Base-by-base conservation (phyloP, 2,888 invertebrate genomes). In the Andrena dorsata region DNA sequence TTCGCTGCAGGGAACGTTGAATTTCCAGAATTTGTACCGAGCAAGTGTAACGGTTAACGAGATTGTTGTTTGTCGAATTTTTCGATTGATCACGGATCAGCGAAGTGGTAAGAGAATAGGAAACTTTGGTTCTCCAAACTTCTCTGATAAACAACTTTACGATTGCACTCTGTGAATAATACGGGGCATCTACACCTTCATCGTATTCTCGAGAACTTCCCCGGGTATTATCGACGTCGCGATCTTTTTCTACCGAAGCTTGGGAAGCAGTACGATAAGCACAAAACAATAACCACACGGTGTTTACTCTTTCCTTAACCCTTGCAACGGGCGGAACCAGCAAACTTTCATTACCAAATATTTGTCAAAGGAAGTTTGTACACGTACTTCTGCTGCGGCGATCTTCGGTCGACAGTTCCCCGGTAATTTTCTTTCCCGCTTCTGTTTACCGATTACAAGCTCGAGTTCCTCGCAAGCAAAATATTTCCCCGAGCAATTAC, bases 261-360 rank as follows among this genome's bases (percentile, higher is more conserved):
- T 32, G 41, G n/a, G 5, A 53, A 53, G 58, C 13, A n/a, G n/a
- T 32, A 49, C 23, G 35, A 76, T 65, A 76, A 74, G 74, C 61
- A 41, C 63, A 6, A 63, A 78, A 75, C 75, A 49, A 69, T 75
- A 64, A 77, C 51, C 47, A 72, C 47, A 10, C 20, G 60, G 13
- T 65, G 49, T 70, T 77, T 66, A 47, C 47, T 61, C 53, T 71
- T 41, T 41, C 23, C 58, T 60, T 60, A 60, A 51, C 65, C 64
- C 56, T 70, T 30, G 58, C 53, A n/a, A 28, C 41, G 41, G 16
- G 3, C 30, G 23, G 28, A 35, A 71, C 60, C n/a, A 20, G 51
- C 16, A 1, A 70, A 77, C 79, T 77, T 80, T 76, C 61, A 66
- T 80, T 30, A 20, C 47, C 41, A n/a, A 47, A 30, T 71, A 71